Evolutionary conservation across 2,888 invertebrate species (phyloP), one percentile per base, ranked within the genome.

Genomic region (Sinodicranocentrus sp.): DNA sequence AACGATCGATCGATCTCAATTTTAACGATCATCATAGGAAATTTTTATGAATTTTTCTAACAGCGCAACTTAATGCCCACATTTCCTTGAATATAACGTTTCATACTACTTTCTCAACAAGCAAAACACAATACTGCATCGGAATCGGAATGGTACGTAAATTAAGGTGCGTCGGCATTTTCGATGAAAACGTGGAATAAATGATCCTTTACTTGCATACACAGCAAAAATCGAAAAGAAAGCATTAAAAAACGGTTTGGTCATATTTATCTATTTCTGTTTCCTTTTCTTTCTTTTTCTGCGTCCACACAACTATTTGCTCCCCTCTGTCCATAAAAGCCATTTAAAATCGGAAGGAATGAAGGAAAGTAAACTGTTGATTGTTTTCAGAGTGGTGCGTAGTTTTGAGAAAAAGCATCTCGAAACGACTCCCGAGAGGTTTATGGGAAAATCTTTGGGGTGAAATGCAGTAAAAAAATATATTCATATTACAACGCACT

Each of bases 281-380:
- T 61, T 73, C 33, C 44, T 67, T 76, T 67, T 33, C 54, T 70
- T 71, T 57, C 54, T 28, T 52, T 21, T 33, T 44, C 5, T 48
- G 33, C 10, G 15, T 48, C 48, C 48, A 48, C 28, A 28, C 25
- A 17, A 28, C 13, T 19, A 19, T 54, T 48, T 17, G 65, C 48
- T 54, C 54, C 54, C 17, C n/a, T 21, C 26, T n/a, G 54, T 65
- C 39, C 54, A 71, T 80, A 72, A 72, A 61, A 80, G 65, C 54
- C 65, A 80, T 80, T 63, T 72, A 48, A 70, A 78, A 25, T n/a
- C 8, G 28, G 25, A 70, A 65, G 23, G 26, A 43, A 65, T 17
- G 43, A 48, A 23, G 17, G 48, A 70, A 70, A 71, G 71, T 71
- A 73, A 82, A 82, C 75, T 82, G 82, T 82, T 82, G 82, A 73